Conservation (phyloP, 2,797 vertebrate genomes). For the Micrastur ruficollis region DNA sequence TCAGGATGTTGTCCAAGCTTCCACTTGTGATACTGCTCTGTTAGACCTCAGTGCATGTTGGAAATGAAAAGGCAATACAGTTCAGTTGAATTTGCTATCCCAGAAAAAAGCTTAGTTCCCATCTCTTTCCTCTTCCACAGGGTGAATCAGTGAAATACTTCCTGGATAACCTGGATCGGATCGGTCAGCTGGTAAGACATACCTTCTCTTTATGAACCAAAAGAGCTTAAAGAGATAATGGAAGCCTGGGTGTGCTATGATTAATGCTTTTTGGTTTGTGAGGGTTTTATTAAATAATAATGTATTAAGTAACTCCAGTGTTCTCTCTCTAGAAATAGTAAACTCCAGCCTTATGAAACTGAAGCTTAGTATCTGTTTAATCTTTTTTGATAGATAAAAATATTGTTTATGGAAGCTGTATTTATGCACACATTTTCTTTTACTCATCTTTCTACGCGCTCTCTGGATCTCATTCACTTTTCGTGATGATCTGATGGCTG, state of each 20-base stretch:
- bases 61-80: background rate
- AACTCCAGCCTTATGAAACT: background rate
- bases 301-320: background rate
- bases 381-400: background rate
- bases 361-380: background rate
- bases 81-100: background rate
- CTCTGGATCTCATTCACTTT: background rate
- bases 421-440: background rate
- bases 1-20: background rate
- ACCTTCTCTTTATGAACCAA: background rate
- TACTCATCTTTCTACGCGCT: background rate
- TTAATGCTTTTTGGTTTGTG: background rate
- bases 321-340: background rate
- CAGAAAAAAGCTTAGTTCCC: background rate
- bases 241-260: background rate
- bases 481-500: background rate
- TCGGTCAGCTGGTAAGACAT: constrained; percentile 91
- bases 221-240: background rate
- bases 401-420: background rate
- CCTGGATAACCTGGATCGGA: constrained; percentile 95
- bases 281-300: background rate
- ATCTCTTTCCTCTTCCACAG: constrained; percentile 71
- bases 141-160: constrained; percentile 98
- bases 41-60: background rate
- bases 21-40: background rate